Conservation (phyloP, 2,888 invertebrate genomes). For the Oscheius sp. region DNA sequence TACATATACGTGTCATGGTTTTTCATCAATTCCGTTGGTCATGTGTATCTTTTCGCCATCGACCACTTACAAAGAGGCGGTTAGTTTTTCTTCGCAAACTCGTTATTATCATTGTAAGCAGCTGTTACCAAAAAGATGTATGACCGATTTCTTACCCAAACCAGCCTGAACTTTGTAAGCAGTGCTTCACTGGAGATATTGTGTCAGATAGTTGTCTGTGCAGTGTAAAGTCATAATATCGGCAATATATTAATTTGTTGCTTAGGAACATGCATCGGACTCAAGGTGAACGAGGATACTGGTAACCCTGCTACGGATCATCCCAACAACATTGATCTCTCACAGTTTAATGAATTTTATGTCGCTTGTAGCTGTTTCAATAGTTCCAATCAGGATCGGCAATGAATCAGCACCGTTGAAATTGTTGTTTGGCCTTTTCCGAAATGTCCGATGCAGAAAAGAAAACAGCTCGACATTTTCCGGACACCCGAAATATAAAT, state of each 20-base stretch:
- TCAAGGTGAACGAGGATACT: background rate
- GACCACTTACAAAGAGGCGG: background rate
- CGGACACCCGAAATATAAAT: too few species aligned
- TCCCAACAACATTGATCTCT: background rate
- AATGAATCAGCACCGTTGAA: too few species aligned
- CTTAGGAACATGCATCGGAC: constrained; percentile 9
- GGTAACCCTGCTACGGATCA: background rate
- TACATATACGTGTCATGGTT: constrained; percentile 5
- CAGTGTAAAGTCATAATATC: background rate
- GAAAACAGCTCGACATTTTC: too few species aligned
- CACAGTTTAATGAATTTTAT: background rate
- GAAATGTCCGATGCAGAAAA: too few species aligned
- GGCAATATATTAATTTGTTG: background rate
- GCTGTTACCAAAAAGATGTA: background rate
- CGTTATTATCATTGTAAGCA: background rate
- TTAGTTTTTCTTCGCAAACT: background rate
- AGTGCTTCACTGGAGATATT: background rate
- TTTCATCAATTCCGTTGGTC: constrained; percentile 4
- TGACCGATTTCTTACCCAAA: background rate
- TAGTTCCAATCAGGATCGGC: too few species aligned
- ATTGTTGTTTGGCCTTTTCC: too few species aligned
- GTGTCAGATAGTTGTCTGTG: constrained; percentile 4
- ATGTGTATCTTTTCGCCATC: background rate
- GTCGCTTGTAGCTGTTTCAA: too few species aligned
- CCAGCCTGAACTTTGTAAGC: constrained; percentile 1